Evolutionary conservation across 2,888 invertebrate genomes (phyloP), one percentile per base, ranked within the genome.

Genomic region (Heteropelma amictum): DNA sequence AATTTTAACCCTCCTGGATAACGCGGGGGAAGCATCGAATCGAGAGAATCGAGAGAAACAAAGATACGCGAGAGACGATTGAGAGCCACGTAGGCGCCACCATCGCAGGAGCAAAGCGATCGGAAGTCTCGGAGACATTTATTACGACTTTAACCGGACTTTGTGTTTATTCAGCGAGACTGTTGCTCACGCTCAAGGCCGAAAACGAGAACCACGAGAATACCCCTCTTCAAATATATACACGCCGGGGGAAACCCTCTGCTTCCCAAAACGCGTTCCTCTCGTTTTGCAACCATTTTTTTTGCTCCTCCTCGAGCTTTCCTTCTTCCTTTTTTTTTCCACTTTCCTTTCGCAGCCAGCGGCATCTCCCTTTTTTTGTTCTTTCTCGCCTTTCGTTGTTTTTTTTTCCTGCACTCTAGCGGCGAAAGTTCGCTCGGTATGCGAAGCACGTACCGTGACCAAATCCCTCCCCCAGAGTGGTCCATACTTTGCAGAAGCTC

Each of bases 131-230:
- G 80, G 60, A 83, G 87, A 87, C 88, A 86, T 89, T 89, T 88
- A 88, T 88, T 88, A 84, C 87, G 87, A 86, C 87, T 86, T 86
- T 85, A 85, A 86, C 87, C 80, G 88, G 88, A 87, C 88, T 88
- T 88, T 88, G 86, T 88, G 87, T 88, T 88, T 88, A 88, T 88
- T 88, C 86, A 87, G 86, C 86, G 86, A 45, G 65, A 86, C 86
- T 87, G 87, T 87, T 87, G 86, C 87, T 85, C 81, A 78, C 81
- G 79, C 81, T 80, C 78, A 76, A 74, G 71, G 53, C 56, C 23
- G 67, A 47, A n/a, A 61, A 45, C 53, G 60, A 45, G 65, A 63
- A 63, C 54, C 30, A 30, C 40, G 21, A n/a, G n/a, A 21, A 53
- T 45, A 35, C 47, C 45, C 35, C 47, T 58, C 47, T 10, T 1